Evolutionary conservation across 2,888 invertebrate genomes (phyloP).

Genomic region (Volucella zonaria): DNA sequence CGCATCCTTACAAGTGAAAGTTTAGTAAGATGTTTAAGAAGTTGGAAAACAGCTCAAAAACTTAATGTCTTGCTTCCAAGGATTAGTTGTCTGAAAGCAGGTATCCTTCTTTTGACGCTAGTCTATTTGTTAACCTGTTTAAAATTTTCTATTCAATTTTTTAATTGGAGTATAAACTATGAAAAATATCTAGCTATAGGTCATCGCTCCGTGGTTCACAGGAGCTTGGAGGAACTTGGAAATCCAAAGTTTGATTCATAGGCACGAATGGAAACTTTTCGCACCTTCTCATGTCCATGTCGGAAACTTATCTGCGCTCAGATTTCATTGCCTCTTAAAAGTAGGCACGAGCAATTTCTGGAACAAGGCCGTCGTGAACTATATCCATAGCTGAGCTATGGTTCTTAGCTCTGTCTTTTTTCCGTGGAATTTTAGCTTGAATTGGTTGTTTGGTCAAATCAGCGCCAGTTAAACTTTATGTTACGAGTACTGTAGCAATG

Average conservation of each 20-base stretch:
- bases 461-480: slow-evolving; percentile 94
- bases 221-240: too few species aligned
- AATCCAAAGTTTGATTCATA: slow-evolving; percentile 98
- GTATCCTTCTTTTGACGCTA: too few species aligned
- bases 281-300: slow-evolving; percentile 99
- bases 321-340: slow-evolving; percentile 99
- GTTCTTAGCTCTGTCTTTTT: slow-evolving; percentile 92
- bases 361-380: too few species aligned
- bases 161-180: slow-evolving; percentile 70
- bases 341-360: too few species aligned
- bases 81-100: too few species aligned
- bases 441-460: slow-evolving; percentile 99
- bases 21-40: too few species aligned
- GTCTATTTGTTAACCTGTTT: not conserved
- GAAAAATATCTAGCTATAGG: slow-evolving; percentile 84
- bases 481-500: slow-evolving; percentile 92
- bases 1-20: too few species aligned
- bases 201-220: too few species aligned
- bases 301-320: slow-evolving; percentile 98
- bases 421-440: slow-evolving; percentile 96
- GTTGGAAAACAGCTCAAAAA: too few species aligned
- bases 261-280: slow-evolving; percentile 99
- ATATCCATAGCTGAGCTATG: slow-evolving; percentile 92
- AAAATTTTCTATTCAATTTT: slow-evolving; percentile 43
- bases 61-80: too few species aligned